Percentiles rank a stretch among this genome's conserved stretches.
These are phyloP conservation scores for Nysson spinosus DNA, from an alignment of 2,888 invertebrate genomes.

Conservation along the genomic window DNA sequence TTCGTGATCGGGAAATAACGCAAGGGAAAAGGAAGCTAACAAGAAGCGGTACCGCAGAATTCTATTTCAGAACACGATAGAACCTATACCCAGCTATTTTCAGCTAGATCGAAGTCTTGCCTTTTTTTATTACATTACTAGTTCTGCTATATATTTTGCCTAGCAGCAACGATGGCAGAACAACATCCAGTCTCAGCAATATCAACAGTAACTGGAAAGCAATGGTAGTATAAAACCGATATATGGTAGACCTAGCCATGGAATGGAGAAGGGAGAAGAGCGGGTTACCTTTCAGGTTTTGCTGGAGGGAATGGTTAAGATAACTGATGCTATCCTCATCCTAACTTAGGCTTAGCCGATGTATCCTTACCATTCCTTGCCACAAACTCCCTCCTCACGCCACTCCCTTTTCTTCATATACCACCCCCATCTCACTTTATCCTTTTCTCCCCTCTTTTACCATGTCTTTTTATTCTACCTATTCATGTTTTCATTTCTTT, in stretches of 20 bases:
- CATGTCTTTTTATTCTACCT: slow-evolving; percentile 12
- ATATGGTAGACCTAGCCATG: slow-evolving; percentile 26
- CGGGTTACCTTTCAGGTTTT: slow-evolving; percentile 77
- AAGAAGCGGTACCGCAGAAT: slow-evolving; percentile 11
- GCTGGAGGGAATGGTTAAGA: slow-evolving; percentile 76
- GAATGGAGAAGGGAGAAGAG: slow-evolving; percentile 59
- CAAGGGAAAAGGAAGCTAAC: slow-evolving; percentile 11
- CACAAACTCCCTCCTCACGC: slow-evolving; percentile 34
- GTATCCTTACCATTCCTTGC: slow-evolving; percentile 50
- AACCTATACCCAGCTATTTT: slow-evolving; percentile 57
- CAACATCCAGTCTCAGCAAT: slow-evolving; percentile 44
- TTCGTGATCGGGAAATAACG: neutral
- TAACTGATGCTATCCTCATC: slow-evolving; percentile 76
- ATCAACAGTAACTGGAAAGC: slow-evolving; percentile 37
- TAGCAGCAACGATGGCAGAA: slow-evolving; percentile 46
- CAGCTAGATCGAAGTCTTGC: slow-evolving; percentile 44
- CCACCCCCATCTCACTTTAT: slow-evolving; percentile 1
- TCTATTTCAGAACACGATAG: slow-evolving; percentile 3
- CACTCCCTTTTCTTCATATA: slow-evolving; percentile 5
- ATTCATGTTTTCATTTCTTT: neutral
- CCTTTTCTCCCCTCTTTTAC: neutral
- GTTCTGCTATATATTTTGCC: slow-evolving; percentile 50
- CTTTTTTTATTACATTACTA: slow-evolving; percentile 27
- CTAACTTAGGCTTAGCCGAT: slow-evolving; percentile 73
- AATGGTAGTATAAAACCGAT: slow-evolving; percentile 17